phyloP scores from a whole-genome alignment of 2,888 invertebrate genomes.

The Helleia helle region DNA sequence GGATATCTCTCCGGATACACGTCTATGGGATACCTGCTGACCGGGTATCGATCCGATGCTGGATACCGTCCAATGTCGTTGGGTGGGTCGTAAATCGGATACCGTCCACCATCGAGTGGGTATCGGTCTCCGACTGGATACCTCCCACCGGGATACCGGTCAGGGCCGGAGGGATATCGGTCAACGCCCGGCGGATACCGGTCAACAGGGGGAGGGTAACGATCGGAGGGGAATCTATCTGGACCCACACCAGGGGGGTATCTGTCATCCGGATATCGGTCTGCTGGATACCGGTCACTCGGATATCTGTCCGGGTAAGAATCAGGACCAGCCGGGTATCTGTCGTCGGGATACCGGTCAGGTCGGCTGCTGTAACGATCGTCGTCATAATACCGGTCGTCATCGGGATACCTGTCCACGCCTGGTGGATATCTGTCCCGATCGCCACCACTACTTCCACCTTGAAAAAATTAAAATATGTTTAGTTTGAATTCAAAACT shows the following conservation, averaged over 20 bases:
- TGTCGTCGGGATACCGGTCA: conserved; percentile 68
- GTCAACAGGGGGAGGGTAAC: conserved; percentile 60
- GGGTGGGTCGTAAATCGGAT: conserved; percentile 35
- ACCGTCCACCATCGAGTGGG: conserved; percentile 52
- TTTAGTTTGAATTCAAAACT: too few relatives aligned
- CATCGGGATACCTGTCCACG: conserved; percentile 61
- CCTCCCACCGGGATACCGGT: conserved; percentile 63
- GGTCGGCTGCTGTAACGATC: conserved; percentile 60
- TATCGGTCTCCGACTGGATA: conserved; percentile 53
- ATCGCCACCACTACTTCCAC: conserved; percentile 54
- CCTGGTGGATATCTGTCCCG: conserved; percentile 57
- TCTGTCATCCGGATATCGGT: conserved; percentile 60
- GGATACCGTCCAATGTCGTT: conserved; percentile 54
- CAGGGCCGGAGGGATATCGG: conserved; percentile 61
- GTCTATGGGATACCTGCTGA: conserved; percentile 53
- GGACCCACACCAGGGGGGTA: conserved; percentile 55
- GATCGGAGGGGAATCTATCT: conserved; percentile 54
- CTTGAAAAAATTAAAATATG: conserved; percentile 45
- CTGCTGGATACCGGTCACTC: conserved; percentile 38
- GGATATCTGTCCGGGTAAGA: conserved; percentile 57
- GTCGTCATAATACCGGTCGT: conserved; percentile 68
- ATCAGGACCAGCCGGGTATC: conserved; percentile 48
- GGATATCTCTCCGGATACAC: conserved; percentile 49
- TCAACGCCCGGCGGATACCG: conserved; percentile 62
- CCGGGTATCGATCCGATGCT: conserved; percentile 47